Base-by-base conservation (phyloP, 2,888 invertebrate genomes). In the Halictus ligatus region DNA sequence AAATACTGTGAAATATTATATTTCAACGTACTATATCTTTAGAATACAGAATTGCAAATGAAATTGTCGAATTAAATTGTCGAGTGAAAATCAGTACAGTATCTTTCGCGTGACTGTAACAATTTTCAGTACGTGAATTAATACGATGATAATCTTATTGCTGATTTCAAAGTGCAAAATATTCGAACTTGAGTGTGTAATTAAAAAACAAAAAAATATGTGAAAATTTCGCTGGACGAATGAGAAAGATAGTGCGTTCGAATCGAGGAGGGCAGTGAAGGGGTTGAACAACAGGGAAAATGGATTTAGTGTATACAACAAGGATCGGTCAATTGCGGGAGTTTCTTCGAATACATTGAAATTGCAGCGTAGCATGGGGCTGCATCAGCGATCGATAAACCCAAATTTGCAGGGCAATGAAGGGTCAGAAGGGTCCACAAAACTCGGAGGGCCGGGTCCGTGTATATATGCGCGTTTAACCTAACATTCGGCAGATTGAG, bases 331-430 rank as follows among this genome's bases (percentile, higher is more conserved):
- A 81, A 80, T 87, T 67, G 60, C 50, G 73, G 35, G 81, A 78
- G 81, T 84, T 83, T 81, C 83, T 89, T 81, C 78, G 81, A 83
- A 84, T 86, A 88, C 74, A 76, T 75, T 80, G 81, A 86, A 88
- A 88, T 89, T 86, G 86, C 86, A 86, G 80, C 75, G 83, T 79
- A 80, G 71, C 86, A 73, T 83, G 82, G 88, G 88, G 89, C 75
- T 89, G 91, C 89, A 89, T 89, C 87, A 89, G 25, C 85, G 91
- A 90, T 90, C 90, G 89, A 90, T 89, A 91, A 91, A 89, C 88
- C 91, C 84, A 88, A 90, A 82, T 90, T 81, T 78, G 89, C 89
- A 89, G 82, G 58, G 81, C 78, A 78, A 35, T 75, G 88, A 90
- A 90, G 90, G 90, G 91, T 88, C 86, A 90, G 86, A 88, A 86